Evolutionary conservation across 2,888 invertebrate species (phyloP).

Genomic region (Balanococcus diminutus): DNA sequence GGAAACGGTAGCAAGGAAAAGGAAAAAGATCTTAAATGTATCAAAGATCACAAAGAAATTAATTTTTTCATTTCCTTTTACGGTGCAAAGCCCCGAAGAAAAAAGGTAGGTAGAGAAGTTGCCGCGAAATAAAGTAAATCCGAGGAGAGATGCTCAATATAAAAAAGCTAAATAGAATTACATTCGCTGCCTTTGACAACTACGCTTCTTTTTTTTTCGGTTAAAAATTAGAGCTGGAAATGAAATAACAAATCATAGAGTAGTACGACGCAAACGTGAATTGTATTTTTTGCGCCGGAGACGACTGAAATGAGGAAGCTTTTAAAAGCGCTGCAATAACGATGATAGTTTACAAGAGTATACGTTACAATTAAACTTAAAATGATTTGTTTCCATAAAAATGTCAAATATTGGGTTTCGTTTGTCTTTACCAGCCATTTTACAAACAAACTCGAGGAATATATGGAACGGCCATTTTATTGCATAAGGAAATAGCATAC

Average conservation of each 20-base stretch:
- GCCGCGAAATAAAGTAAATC: slow-evolving; percentile 7
- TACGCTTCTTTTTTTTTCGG: slow-evolving; percentile 2
- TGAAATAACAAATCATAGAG: slow-evolving; percentile 11
- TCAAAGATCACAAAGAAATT: slow-evolving; percentile 31
- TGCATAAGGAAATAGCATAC: not conserved
- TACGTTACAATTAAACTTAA: not conserved
- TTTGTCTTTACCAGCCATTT: not conserved
- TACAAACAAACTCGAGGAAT: not conserved
- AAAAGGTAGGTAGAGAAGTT: not conserved
- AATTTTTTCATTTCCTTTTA: slow-evolving; percentile 23
- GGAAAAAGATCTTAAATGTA: not conserved
- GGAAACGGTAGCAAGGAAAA: not conserved
- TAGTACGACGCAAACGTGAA: not conserved
- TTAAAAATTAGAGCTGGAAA: slow-evolving; percentile 23
- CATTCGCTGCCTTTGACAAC: slow-evolving; percentile 19
- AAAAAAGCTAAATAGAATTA: slow-evolving; percentile 14
- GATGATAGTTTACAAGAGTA: not conserved
- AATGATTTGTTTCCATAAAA: not conserved
- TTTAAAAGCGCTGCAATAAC: not conserved
- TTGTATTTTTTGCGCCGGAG: not conserved
- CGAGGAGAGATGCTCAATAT: not conserved
- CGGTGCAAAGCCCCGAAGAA: slow-evolving; percentile 3
- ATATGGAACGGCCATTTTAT: not conserved
- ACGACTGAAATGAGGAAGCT: not conserved
- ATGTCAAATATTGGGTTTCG: not conserved